Evolutionary conservation across 2,113 vertebrate genomes (phyloP), one percentile per base, ranked within the genome.

Genomic region (Etheostoma cragini): DNA sequence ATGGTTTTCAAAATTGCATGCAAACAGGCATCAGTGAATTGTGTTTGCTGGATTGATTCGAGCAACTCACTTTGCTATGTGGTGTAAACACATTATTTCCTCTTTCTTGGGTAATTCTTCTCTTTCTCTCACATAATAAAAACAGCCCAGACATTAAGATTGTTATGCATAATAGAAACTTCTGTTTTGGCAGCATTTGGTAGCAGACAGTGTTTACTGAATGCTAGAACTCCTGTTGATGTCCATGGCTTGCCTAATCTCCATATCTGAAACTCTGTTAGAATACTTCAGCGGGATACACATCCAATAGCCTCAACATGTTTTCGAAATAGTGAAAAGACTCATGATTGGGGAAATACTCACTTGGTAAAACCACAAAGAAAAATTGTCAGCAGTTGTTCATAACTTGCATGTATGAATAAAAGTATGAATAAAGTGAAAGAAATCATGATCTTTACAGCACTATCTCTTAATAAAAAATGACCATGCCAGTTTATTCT

Each of bases 211-310:
- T 24, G 22, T 62, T 74, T 61, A 52, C 35, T 77, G 17, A 6
- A 52, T 53, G 53, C 60, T 35, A 2, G 11, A 60, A 38, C 38
- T 21, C 4, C 22, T 56, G 61, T 33, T 60, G 35, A 76, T 8
- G 22, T 49, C 38, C 26, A 58, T 19, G 8, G 13, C 17, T 49
- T 47, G 21, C 24, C 26, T 53, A 45, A 74, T 66, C 13, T 75
- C n/a, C 22, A 33, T 38, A 38, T 78, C 3, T 21, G 64, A 68
- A 72, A 70, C 71, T 80, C 71, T 53, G 2, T 78, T 53, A 6
- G 17, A 64, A 46, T 74, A 24, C 1, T 72, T 66, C 15, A 8
- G 50, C 2, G 10, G 21, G 72, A 63, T 22, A 69, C 57, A 17
- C 57, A 56, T 63, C 45, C 8, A 10, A 53, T 17, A 54, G 15